Base-by-base conservation (phyloP, 2,888 invertebrate genomes). In the Onthophagus sagittarius region DNA sequence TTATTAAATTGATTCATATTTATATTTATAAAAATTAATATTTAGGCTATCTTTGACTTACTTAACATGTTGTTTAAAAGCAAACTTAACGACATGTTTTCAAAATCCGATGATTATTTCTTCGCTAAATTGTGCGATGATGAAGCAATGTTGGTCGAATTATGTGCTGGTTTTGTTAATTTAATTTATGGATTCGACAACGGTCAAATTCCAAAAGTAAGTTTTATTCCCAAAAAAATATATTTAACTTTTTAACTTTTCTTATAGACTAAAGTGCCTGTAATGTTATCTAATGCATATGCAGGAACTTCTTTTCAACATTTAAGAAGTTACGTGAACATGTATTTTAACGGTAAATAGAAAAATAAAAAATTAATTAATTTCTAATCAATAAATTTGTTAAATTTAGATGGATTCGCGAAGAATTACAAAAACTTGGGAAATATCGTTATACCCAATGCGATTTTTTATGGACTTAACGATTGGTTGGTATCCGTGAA, bases 401-500 rank as follows among this genome's bases (percentile, higher is more conserved):
- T 67, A 31, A 67, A 15, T 64, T 77, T 78, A 69, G 72, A 67
- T 14, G 75, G 74, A 31, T 72, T 76, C 13, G 73, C 39, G 11
- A 53, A 7, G 6, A 53, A 7, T 7, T 53, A 53, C 39, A 53
- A 7, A 53, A 53, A 53, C 7, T 53, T 53, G 11, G 39, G 9
- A 53, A 53, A 53, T 53, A 53, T 53, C 2, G 39, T 4, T 7
- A 82, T 84, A n/a, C 88, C 88, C 0, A 83, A 87, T 9, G 84
- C 87, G 6, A 76, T 89, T n/a, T 88, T 87, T 79, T 87, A 86
- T 77, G 88, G 87, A 62, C 83, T 84, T 31, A 86, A 87, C 15
- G 91, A 90, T 79, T 85, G 84, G 79, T 79, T 89, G 33, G 86
- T 89, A 13, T 87, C 86, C 73, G 83, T 85, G 79, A 79, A 5